Evolutionary conservation across 2,797 vertebrate genomes (phyloP).

Genomic region (Gallinago stenura): DNA sequence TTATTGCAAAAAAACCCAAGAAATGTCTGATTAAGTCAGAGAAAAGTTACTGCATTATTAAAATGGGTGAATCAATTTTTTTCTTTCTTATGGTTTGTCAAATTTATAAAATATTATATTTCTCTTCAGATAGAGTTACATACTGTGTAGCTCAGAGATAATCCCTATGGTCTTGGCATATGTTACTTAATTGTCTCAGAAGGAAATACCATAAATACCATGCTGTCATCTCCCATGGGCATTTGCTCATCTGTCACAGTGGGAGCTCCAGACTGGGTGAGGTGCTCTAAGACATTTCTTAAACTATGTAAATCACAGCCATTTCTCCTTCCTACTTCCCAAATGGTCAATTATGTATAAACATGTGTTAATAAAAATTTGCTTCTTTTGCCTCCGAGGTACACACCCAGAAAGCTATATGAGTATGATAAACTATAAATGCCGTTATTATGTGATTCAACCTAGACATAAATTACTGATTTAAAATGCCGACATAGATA

Average conservation of each 20-base stretch:
- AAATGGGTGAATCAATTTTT: slow-evolving; percentile 70
- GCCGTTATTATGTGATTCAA: slow-evolving; percentile 70
- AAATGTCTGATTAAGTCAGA: slow-evolving; percentile 69
- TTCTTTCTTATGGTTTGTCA: slow-evolving; percentile 82
- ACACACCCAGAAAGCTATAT: slow-evolving; percentile 78
- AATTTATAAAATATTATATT: slow-evolving; percentile 87
- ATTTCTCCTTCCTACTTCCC: slow-evolving; percentile 80
- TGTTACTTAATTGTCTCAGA: slow-evolving; percentile 90
- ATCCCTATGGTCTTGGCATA: slow-evolving; percentile 88
- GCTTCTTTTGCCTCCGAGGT: slow-evolving; percentile 80
- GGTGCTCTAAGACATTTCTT: slow-evolving; percentile 86
- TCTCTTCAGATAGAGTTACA: slow-evolving; percentile 81
- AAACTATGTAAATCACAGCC: slow-evolving; percentile 84
- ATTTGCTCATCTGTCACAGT: slow-evolving; percentile 86
- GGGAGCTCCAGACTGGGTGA: slow-evolving; percentile 85
- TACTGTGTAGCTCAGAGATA: slow-evolving; percentile 85
- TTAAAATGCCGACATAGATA: slow-evolving; percentile 61
- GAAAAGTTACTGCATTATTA: slow-evolving; percentile 75
- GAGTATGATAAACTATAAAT: slow-evolving; percentile 77
- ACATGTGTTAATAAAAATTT: slow-evolving; percentile 86
- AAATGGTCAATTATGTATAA: slow-evolving; percentile 84
- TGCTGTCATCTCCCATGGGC: slow-evolving; percentile 87
- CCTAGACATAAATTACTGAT: slow-evolving; percentile 79
- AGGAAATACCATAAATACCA: slow-evolving; percentile 87
- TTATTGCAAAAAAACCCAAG: slow-evolving; percentile 29